These are phyloP conservation scores for Karalla daura DNA, from an alignment of 2,797 vertebrate genomes.

Conservation along the genomic window DNA sequence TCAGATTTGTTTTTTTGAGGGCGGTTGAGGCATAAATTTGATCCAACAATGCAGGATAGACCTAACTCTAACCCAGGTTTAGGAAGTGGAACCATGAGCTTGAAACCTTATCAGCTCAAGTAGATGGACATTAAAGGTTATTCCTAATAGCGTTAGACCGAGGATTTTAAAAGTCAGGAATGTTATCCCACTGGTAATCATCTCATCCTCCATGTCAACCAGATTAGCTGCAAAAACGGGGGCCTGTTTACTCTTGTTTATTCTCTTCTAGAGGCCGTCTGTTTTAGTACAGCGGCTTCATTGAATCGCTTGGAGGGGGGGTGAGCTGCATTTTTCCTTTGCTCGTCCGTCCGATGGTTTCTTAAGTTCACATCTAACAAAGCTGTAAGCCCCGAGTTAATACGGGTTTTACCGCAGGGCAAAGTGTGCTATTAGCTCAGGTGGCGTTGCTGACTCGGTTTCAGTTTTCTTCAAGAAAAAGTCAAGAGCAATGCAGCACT, in stretches of 20 bases:
- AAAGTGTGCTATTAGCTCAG: slow-evolving; percentile 22
- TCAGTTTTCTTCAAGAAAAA: slow-evolving; percentile 24
- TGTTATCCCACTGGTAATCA: neutral
- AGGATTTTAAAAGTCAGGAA: slow-evolving; percentile 4
- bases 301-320: neutral
- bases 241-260: too few species aligned
- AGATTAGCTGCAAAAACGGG: neutral
- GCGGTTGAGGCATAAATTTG: too few species aligned
- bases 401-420: slow-evolving; percentile 11
- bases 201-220: slow-evolving; percentile 7
- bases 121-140: too few species aligned
- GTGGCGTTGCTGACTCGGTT: slow-evolving; percentile 1
- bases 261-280: too few species aligned
- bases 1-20: neutral
- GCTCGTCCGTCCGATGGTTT: too few species aligned
- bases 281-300: neutral
- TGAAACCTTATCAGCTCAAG: neutral
- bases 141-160: neutral
- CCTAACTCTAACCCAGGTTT: too few species aligned
- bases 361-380: too few species aligned
- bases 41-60: neutral
- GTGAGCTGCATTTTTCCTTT: too few species aligned
- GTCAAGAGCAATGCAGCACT: slow-evolving; percentile 10
- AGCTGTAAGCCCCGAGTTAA: too few species aligned
- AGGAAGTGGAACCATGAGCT: neutral